Evolutionary conservation across 2,113 vertebrate species (phyloP), one percentile per base, ranked within the genome.

Genomic region (Xenotilapia leptura): DNA sequence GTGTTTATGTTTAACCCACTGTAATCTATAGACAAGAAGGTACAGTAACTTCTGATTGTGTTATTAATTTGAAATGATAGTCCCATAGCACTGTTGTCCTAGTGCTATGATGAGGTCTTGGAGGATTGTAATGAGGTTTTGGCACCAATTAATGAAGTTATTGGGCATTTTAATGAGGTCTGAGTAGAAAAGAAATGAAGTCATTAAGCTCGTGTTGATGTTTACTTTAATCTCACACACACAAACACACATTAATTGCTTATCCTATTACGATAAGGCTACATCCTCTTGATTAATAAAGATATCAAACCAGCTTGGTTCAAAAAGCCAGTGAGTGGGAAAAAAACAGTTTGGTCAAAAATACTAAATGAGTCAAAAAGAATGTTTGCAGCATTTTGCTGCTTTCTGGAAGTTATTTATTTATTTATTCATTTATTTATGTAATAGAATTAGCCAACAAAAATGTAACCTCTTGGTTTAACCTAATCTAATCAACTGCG

Each of bases 111-210:
- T 89, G 94, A 94, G 92, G 92, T 91, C 90, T 86, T 38, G 33
- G 83, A 80, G 86, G 21, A 73, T 60, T 83, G 90, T 93, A 93
- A 94, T 94, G 88, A 93, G 89, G 90, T 90, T 93, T 83, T 47
- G 10, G 12, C 79, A 88, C 54, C 87, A 88, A 90, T 88, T 94
- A 88, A 94, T 92, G 82, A 91, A 86, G 88, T 93, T 90, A 92
- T 86, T 83, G 90, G 81, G 26, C 26, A 88, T 90, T 90, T 91
- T 89, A 92, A 94, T 93, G 89, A 94, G 94, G 92, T 93, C 91
- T 92, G 9, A 84, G 79, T 81, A 88, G 65, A 92, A 47, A 49
- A 90, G 47, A 79, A 73, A 88, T 90, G 84, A 91, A 94, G 88
- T 85, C 83, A 89, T 92, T 90, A 85, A 53, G 89, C 12, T 40